Evolutionary conservation across 1,140 invertebrate genomes (phyloP), one percentile per base, ranked within the genome.

Genomic region (Cherax quadricarinatus): DNA sequence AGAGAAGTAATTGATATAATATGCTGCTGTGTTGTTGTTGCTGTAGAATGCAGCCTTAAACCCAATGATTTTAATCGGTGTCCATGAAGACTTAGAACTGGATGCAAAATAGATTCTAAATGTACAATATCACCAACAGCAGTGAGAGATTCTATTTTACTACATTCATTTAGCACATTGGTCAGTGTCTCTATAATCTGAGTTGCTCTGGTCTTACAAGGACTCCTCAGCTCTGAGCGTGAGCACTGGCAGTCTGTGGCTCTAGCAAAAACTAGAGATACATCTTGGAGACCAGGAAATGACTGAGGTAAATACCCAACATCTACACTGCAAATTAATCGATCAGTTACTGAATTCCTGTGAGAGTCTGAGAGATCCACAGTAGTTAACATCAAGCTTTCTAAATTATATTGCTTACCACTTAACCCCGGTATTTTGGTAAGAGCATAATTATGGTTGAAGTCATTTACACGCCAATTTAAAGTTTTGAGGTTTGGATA

Each of bases 391-490:
- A 91, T 60, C 21, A 91, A 53, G 51, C 79, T 91, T 80, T 91
- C 90, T 30, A 91, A 73, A 66, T 91, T 91, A 70, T 91, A 91
- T 41, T 91, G 90, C n/a, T 91, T 91, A 21, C 90, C 90, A 86
- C 90, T 91, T 21, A 91, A 73, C 24, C 90, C 90, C n/a, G 90
- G 90, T 48, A 91, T 86, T 62, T 91, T 91, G 9, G 90, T 91
- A 14, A 91, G 60, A 60, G 90, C 90, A 91, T 91, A 91, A 73
- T 91, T 91, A 10, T 91, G 90, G 48, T 91, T 91, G 49, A 91
- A 91, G 49, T 91, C 90, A 91, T 91, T 91, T 14, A 91, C 90
- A 91, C 79, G 90, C 90, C 90, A 91, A 30, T 91, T 91, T 10
- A 91, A 48, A 18, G 90, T 91, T 80, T 86, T 86, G 0, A 91